Evolutionary conservation across 2,888 invertebrate genomes (phyloP).

Genomic region (Trimorus sp.): DNA sequence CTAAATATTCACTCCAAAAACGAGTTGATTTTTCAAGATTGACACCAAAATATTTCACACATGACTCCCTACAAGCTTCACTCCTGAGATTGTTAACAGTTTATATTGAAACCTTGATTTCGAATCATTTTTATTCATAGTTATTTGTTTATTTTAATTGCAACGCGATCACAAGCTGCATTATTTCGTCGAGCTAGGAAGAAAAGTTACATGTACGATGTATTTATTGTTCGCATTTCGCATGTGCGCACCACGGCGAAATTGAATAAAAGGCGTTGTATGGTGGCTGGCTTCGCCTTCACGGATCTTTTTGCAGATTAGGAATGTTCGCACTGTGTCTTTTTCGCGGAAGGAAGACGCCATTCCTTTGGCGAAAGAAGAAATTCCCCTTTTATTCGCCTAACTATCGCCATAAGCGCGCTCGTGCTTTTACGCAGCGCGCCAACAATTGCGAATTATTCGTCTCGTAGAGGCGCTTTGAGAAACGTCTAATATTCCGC

Average conservation of each 20-base stretch:
- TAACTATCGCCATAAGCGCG: conserved; percentile 50
- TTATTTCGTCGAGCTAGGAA: background rate
- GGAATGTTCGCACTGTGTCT: conserved; percentile 35
- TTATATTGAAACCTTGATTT: too few species aligned
- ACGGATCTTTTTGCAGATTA: conserved; percentile 47
- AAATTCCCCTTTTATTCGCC: conserved; percentile 47
- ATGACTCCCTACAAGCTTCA: too few species aligned
- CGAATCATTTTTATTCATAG: too few species aligned
- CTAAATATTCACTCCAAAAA: too few species aligned
- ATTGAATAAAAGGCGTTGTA: conserved; percentile 46
- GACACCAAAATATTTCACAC: too few species aligned
- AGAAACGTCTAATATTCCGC: conserved; percentile 50
- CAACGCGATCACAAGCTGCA: too few species aligned
- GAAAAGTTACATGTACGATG: conserved; percentile 23
- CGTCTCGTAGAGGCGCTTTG: conserved; percentile 32
- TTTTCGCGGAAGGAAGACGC: conserved; percentile 37
- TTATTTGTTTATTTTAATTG: too few species aligned
- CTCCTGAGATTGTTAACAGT: too few species aligned
- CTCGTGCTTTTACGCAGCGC: conserved; percentile 44
- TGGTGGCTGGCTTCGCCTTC: conserved; percentile 34
- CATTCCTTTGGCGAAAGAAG: conserved; percentile 37
- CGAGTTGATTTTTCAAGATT: too few species aligned
- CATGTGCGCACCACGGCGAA: conserved; percentile 20
- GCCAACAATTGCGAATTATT: conserved; percentile 58
- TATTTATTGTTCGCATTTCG: conserved; percentile 44